Conservation (phyloP, 2,113 vertebrate species). For the Tympanuchus pallidicinctus region DNA sequence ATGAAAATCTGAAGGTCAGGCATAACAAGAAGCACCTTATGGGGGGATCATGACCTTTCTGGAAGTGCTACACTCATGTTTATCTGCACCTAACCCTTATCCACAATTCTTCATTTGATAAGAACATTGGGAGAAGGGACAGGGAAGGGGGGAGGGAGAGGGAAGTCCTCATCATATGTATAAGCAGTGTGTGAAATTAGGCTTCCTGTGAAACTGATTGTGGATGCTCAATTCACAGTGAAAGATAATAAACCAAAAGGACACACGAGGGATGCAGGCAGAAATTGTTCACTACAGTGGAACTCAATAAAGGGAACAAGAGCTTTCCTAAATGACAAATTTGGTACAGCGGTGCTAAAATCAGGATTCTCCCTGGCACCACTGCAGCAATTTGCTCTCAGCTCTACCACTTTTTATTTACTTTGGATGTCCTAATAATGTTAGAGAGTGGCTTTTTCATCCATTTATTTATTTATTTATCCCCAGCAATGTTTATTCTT, state of each 20-base stretch:
- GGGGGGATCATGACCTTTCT: constrained; percentile 92
- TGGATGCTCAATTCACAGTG: constrained; percentile 78
- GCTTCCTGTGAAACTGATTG: constrained; percentile 80
- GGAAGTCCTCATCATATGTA: constrained; percentile 77
- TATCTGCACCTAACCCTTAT: constrained; percentile 99
- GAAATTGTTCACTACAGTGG: constrained; percentile 83
- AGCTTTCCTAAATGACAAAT: constrained; percentile 86
- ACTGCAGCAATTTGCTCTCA: constrained; percentile 65
- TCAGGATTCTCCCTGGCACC: constrained; percentile 75
- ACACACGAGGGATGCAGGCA: constrained; percentile 82
- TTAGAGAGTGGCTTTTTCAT: constrained; percentile 49
- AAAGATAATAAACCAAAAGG: constrained; percentile 84
- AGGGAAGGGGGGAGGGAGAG: constrained; percentile 23
- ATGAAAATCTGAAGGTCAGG: constrained; percentile 99
- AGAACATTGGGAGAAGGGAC: constrained; percentile 81
- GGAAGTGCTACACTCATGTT: constrained; percentile 97
- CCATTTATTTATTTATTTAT: constrained; percentile 62
- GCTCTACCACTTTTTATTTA: constrained; percentile 81
- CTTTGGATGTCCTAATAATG: constrained; percentile 80
- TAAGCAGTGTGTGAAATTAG: constrained; percentile 82
- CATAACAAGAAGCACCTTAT: constrained; percentile 99
- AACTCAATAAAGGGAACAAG: constrained; percentile 84
- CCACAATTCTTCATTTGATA: constrained; percentile 99
- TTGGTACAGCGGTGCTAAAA: constrained; percentile 82
- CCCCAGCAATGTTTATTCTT: constrained; percentile 70